These are phyloP conservation scores for Augiades crinisus DNA, from an alignment of 2,888 invertebrate species.

Conservation along the genomic window DNA sequence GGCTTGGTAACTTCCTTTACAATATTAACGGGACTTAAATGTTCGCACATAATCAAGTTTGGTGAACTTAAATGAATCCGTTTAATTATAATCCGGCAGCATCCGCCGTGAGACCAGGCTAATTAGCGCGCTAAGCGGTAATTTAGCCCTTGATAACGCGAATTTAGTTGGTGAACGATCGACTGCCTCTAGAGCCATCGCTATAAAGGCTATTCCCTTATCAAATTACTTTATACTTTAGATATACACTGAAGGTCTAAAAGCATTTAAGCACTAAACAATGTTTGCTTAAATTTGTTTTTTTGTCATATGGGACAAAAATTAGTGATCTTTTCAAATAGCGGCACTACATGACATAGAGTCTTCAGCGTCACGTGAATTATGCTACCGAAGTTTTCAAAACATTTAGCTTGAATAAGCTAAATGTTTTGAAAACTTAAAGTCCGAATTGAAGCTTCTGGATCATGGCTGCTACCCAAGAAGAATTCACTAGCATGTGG, in stretches of 20 bases:
- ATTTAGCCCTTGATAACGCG: slow-evolving; percentile 36
- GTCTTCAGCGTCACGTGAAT: too few relatives aligned
- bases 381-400: too few relatives aligned
- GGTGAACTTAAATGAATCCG: slow-evolving; percentile 52
- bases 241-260: not conserved
- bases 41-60: slow-evolving; percentile 46
- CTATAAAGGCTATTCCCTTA: slow-evolving; percentile 1
- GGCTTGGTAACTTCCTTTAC: not conserved
- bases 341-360: too few relatives aligned
- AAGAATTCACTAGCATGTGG: too few relatives aligned
- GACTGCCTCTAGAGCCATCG: not conserved
- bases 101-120: slow-evolving; percentile 44
- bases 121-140: slow-evolving; percentile 47
- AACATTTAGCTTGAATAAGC: too few relatives aligned
- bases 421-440: too few relatives aligned
- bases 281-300: too few relatives aligned
- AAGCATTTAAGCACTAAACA: not conserved
- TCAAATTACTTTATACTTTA: slow-evolving; percentile 15
- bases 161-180: slow-evolving; percentile 27
- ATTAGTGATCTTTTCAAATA: too few relatives aligned
- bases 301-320: too few relatives aligned
- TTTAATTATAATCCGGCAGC: slow-evolving; percentile 56
- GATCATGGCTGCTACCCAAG: too few relatives aligned
- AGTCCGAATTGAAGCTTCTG: too few relatives aligned
- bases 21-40: slow-evolving; percentile 24